phyloP scores from a whole-genome alignment of 92 coral and sea anemone species.

The Parazoanthus darwini region DNA sequence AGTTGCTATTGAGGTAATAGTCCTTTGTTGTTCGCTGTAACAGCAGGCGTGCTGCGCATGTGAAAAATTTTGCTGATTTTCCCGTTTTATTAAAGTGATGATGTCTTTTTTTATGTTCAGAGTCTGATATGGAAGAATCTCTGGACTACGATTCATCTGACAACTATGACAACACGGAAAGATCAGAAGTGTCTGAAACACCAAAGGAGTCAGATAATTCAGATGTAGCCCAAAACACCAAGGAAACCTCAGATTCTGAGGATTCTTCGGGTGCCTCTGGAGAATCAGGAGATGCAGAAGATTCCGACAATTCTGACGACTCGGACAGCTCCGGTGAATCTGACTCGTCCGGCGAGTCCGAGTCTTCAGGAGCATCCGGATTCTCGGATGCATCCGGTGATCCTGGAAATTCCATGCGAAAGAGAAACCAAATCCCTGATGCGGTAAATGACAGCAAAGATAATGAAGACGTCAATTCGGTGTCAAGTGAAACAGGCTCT shows the following conservation, averaged over 20 bases:
- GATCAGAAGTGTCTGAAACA: neutral
- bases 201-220: neutral
- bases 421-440: slow-evolving; percentile 28
- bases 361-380: neutral
- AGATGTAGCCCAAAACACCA: no score
- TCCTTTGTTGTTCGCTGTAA: no score
- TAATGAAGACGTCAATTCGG: slow-evolving; percentile 10
- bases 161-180: neutral
- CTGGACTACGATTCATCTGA: slow-evolving; percentile 4
- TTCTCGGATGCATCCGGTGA: neutral
- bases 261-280: slow-evolving; percentile 19
- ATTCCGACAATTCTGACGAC: slow-evolving; percentile 31
- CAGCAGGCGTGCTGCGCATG: no score
- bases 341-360: slow-evolving; percentile 47
- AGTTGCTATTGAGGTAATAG: no score
- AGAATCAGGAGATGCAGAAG: slow-evolving; percentile 29
- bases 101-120: neutral
- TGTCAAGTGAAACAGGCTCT: slow-evolving; percentile 5
- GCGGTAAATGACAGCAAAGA: neutral
- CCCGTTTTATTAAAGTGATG: neutral
- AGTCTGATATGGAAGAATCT: slow-evolving; percentile 27
- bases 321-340: slow-evolving; percentile 45
- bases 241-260: slow-evolving; percentile 15
- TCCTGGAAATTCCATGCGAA: neutral
- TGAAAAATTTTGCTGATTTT: no score